A percentile compares a stretch with the other conserved stretches of the same genome.
phyloP scores from a whole-genome alignment of 2,888 invertebrate species.

The Thecophora atra region DNA sequence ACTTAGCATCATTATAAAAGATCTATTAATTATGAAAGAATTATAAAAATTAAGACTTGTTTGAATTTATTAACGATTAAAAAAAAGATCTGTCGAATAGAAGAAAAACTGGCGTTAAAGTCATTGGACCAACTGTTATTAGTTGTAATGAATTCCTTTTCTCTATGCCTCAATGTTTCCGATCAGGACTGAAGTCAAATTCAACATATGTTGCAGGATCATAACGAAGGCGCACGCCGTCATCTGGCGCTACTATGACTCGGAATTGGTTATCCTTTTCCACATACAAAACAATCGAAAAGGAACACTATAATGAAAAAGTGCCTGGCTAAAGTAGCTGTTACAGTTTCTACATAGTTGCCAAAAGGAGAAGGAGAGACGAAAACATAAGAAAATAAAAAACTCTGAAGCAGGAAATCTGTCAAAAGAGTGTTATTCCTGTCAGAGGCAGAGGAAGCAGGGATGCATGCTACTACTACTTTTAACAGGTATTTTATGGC shows the following conservation, averaged over 20 bases:
- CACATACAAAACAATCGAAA: constrained; percentile 16
- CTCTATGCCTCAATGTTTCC: constrained; percentile 10
- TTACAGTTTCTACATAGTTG: constrained; percentile 28
- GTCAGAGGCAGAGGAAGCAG: constrained; percentile 27
- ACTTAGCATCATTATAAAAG: too few relatives aligned
- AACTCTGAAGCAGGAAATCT: constrained; percentile 38
- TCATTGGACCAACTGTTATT: constrained; percentile 45
- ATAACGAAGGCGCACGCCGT: constrained; percentile 60
- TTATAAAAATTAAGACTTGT: neutral
- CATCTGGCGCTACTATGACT: constrained; percentile 64
- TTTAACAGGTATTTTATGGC: constrained; percentile 14
- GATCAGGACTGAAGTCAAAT: constrained; percentile 51
- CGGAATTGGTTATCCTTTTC: constrained; percentile 58
- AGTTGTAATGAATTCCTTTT: constrained; percentile 13
- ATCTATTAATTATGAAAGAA: neutral
- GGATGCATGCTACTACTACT: constrained; percentile 27
- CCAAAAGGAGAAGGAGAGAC: constrained; percentile 17
- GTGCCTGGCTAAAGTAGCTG: constrained; percentile 19
- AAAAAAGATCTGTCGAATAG: too few relatives aligned
- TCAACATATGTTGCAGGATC: constrained; percentile 60
- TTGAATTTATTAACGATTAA: constrained; percentile 1
- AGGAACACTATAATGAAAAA: neutral
- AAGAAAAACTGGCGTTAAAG: neutral
- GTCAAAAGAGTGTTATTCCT: constrained; percentile 38
- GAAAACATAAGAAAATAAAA: constrained; percentile 15